These are phyloP conservation scores for Pseudocheirus occidentalis DNA, from an alignment of 2,797 vertebrate species.

Conservation along the genomic window DNA sequence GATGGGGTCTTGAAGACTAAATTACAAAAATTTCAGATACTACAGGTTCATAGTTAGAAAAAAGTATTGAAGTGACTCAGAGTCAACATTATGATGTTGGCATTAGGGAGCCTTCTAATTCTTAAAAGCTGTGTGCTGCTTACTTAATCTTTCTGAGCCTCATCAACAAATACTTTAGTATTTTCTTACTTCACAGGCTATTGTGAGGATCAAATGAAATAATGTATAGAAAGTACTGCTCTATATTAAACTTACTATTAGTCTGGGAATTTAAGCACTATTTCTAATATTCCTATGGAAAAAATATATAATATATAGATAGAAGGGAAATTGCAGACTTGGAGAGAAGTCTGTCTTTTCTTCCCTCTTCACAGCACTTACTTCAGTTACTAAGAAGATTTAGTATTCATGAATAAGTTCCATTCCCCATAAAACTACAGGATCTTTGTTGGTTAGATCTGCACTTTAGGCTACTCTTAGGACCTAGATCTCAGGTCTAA, in stretches of 20 bases:
- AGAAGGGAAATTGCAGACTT: constrained; percentile 15
- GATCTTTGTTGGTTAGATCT: neutral
- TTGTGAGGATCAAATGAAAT: neutral
- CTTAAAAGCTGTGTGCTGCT: neutral
- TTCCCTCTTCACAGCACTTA: neutral
- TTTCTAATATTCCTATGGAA: constrained; percentile 10
- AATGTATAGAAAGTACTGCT: neutral
- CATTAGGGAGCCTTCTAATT: neutral
- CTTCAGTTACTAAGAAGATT: neutral
- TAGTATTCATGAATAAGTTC: neutral
- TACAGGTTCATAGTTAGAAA: neutral
- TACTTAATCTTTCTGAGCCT: neutral
- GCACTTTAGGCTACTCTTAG: neutral
- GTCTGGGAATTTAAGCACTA: constrained; percentile 26
- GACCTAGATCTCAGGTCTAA: neutral
- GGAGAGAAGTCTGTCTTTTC: neutral
- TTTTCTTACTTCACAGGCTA: neutral
- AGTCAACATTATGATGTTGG: neutral
- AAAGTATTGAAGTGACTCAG: neutral
- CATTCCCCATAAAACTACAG: neutral
- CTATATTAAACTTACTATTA: neutral
- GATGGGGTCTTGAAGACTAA: neutral
- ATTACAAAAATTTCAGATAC: neutral
- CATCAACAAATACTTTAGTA: neutral
- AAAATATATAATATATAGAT: constrained; percentile 17